Evolutionary conservation across 2,113 vertebrate species (phyloP).

Genomic region (Tichodroma muraria): DNA sequence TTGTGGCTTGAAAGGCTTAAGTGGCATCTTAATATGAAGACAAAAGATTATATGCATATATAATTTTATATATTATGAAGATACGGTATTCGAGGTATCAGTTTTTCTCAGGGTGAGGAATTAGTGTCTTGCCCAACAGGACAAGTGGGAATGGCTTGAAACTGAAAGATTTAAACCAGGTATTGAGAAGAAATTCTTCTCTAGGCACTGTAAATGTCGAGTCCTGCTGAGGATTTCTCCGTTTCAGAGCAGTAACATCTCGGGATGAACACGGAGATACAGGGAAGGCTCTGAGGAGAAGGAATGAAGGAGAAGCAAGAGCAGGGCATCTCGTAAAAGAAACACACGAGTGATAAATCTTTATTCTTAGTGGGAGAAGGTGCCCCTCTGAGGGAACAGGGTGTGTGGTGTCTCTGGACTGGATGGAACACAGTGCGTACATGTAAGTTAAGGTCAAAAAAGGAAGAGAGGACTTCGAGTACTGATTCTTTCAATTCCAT

Average conservation of each 20-base stretch:
- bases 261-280: fast-evolving
- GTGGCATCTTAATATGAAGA: background rate
- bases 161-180: background rate
- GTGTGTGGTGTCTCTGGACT: background rate
- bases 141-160: background rate
- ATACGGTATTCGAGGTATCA: background rate
- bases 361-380: background rate
- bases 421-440: background rate
- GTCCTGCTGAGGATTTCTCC: background rate
- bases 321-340: background rate
- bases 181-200: background rate
- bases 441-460: background rate
- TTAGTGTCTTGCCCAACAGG: background rate
- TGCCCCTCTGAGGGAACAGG: background rate
- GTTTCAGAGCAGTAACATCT: background rate
- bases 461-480: background rate
- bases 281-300: background rate
- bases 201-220: background rate
- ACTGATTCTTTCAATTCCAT: background rate
- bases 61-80: background rate
- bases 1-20: background rate
- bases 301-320: background rate
- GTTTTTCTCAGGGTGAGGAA: background rate
- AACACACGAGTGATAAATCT: background rate
- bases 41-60: background rate